A percentile compares a stretch with the other conserved stretches of the same genome.
phyloP scores from a whole-genome alignment of 2,113 vertebrate genomes.

The Nettapus auritus region DNA sequence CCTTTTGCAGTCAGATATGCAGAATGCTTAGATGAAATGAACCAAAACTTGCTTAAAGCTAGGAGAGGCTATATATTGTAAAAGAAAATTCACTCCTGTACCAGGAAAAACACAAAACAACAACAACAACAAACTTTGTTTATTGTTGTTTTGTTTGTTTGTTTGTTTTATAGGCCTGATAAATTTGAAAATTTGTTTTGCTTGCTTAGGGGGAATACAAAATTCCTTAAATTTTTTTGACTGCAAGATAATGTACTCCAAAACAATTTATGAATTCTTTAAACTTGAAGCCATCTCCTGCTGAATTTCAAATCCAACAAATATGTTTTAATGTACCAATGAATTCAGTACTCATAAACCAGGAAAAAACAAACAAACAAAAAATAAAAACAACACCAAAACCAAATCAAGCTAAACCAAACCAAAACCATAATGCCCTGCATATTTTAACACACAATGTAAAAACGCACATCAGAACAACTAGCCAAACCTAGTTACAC shows the following conservation, averaged over 20 bases:
- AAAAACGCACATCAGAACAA: neutral
- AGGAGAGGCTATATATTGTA: fast-evolving
- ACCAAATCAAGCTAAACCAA: neutral
- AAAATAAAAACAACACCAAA: neutral
- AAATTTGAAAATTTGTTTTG: neutral
- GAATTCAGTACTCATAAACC: neutral
- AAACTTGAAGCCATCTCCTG: neutral
- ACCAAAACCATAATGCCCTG: neutral
- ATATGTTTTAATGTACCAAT: neutral
- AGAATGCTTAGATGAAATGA: neutral
- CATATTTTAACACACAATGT: neutral
- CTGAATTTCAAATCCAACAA: neutral
- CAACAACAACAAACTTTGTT: neutral
- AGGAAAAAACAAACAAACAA: neutral
- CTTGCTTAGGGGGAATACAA: neutral
- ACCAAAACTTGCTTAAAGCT: neutral
- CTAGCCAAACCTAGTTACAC: neutral
- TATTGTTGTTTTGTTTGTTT: no score
- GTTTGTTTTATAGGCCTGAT: neutral
- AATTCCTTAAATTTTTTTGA: neutral
- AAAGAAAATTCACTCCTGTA: neutral
- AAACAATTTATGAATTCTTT: neutral
- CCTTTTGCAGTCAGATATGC: neutral
- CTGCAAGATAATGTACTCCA: neutral
- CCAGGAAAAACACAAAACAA: neutral